These are phyloP conservation scores for Cotesia congregata DNA, from an alignment of 2,888 invertebrate genomes.

Conservation along the genomic window DNA sequence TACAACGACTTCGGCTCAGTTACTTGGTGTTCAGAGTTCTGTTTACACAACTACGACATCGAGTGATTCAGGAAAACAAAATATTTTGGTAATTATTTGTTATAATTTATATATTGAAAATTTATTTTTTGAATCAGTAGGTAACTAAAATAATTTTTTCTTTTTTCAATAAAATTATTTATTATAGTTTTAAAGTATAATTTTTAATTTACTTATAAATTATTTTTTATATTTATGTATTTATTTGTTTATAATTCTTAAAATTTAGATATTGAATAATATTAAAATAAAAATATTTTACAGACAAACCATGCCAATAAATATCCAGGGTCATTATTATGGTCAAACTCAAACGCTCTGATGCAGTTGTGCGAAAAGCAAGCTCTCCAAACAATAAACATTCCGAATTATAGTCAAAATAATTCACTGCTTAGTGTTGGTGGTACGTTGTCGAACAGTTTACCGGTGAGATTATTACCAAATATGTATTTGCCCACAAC, in stretches of 20 bases:
- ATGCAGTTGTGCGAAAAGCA: constrained; percentile 65
- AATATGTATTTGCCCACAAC: constrained; percentile 60
- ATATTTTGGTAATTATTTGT: constrained; percentile 51
- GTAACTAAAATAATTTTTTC: too few species aligned
- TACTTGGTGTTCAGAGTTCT: constrained; percentile 55
- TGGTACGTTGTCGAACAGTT: constrained; percentile 55
- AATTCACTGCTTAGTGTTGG: constrained; percentile 58
- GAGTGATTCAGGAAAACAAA: constrained; percentile 58
- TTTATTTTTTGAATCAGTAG: neutral
- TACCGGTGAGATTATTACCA: constrained; percentile 63
- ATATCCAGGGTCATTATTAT: constrained; percentile 61
- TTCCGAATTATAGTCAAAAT: constrained; percentile 65
- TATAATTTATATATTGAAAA: constrained; percentile 4
- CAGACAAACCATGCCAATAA: constrained; percentile 62
- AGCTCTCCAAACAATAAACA: constrained; percentile 64
- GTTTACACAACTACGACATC: constrained; percentile 60
- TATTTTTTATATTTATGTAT: too few species aligned
- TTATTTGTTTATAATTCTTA: neutral
- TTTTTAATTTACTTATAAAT: neutral
- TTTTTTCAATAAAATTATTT: too few species aligned
- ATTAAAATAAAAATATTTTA: constrained; percentile 21
- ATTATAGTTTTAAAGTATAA: too few species aligned
- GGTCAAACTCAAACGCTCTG: constrained; percentile 64
- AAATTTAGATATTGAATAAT: neutral
- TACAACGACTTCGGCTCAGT: constrained; percentile 55